Evolutionary conservation across 2,888 invertebrate genomes (phyloP).

Genomic region (Epirrhoe tristata): DNA sequence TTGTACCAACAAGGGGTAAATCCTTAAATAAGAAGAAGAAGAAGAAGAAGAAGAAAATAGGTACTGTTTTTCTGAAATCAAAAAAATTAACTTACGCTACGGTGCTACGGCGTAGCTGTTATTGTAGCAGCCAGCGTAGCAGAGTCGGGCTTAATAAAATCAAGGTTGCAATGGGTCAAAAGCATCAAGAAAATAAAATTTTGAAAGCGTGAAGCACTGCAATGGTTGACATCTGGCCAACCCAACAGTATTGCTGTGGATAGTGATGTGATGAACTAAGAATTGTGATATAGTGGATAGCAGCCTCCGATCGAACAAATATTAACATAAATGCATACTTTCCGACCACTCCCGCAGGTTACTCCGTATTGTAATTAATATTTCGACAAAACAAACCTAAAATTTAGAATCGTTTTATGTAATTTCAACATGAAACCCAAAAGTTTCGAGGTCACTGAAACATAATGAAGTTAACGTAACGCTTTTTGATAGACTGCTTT

Average conservation of each 20-base stretch:
- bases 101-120: background rate
- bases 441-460: conserved; percentile 50
- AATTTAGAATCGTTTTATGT: conserved; percentile 48
- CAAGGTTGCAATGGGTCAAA: too few relatives aligned
- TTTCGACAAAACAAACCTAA: conserved; percentile 41
- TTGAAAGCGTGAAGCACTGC: too few relatives aligned
- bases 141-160: background rate
- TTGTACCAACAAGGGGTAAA: too few relatives aligned
- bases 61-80: too few relatives aligned
- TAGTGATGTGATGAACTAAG: too few relatives aligned
- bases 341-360: conserved; percentile 16
- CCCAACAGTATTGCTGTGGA: too few relatives aligned
- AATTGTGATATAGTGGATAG: conserved; percentile 9
- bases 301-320: conserved; percentile 16
- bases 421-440: conserved; percentile 50
- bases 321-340: conserved; percentile 15
- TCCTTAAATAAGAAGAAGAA: too few relatives aligned
- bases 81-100: too few relatives aligned
- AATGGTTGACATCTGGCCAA: too few relatives aligned
- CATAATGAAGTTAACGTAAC: conserved; percentile 47
- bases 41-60: too few relatives aligned
- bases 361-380: conserved; percentile 41
- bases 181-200: too few relatives aligned
- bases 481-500: conserved; percentile 48
- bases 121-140: background rate